These are phyloP conservation scores for Pseudomugil gertrudae DNA, from an alignment of 2,797 vertebrate species.

Conservation along the genomic window DNA sequence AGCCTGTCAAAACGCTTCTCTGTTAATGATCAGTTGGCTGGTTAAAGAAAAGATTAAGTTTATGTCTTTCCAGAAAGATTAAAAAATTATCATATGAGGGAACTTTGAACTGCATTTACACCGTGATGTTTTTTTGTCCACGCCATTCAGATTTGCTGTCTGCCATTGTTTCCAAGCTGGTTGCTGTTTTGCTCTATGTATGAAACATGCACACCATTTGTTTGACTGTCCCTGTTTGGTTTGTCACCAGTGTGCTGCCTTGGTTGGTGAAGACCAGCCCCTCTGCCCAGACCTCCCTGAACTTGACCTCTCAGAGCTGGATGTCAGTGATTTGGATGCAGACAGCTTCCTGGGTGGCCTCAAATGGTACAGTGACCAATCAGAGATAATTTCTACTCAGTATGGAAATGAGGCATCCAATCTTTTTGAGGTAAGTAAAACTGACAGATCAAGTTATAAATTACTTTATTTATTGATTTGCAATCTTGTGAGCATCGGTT, in stretches of 20 bases:
- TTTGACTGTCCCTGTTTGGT: slow-evolving; percentile 51
- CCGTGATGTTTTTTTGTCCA: neutral
- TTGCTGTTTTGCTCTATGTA: slow-evolving; percentile 28
- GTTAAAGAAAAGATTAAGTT: slow-evolving; percentile 13
- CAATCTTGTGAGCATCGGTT: neutral
- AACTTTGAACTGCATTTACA: neutral
- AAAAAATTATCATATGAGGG: neutral
- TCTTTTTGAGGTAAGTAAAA: slow-evolving; percentile 93
- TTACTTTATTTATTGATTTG: neutral
- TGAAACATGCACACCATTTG: slow-evolving; percentile 6
- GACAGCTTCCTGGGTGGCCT: slow-evolving; percentile 97
- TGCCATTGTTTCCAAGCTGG: slow-evolving; percentile 21
- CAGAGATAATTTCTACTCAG: slow-evolving; percentile 97
- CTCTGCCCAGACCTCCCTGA: slow-evolving; percentile 98
- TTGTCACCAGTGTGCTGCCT: slow-evolving; percentile 91
- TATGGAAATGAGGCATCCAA: slow-evolving; percentile 95
- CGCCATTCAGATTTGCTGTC: slow-evolving; percentile 13
- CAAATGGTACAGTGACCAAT: slow-evolving; percentile 99
- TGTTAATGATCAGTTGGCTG: slow-evolving; percentile 25
- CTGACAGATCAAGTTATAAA: neutral
- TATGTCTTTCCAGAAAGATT: neutral
- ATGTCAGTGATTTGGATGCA: slow-evolving; percentile 98
- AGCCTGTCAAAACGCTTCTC: slow-evolving; percentile 8
- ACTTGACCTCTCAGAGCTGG: slow-evolving; percentile 98
- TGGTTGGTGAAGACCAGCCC: slow-evolving; percentile 99